phyloP scores from a whole-genome alignment of 2,113 vertebrate species.

The Eulemur rufifrons region DNA sequence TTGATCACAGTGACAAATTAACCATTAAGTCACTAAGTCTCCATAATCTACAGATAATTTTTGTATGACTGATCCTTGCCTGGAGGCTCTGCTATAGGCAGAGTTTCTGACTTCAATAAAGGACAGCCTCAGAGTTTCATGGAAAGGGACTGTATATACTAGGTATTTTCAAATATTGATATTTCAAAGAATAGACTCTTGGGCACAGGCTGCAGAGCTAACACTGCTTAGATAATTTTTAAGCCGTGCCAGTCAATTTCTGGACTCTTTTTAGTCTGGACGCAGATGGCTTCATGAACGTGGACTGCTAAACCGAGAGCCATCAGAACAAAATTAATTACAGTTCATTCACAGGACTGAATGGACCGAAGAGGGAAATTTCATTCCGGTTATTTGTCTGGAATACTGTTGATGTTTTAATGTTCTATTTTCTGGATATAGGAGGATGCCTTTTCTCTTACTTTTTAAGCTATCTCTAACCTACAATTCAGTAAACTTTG shows the following conservation, averaged over 20 bases:
- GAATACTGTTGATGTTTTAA: background rate
- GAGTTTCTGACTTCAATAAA: background rate
- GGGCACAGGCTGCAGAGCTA: background rate
- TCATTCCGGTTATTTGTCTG: background rate
- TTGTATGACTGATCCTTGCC: background rate
- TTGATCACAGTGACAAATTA: background rate
- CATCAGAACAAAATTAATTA: constrained; percentile 3
- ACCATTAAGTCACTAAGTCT: background rate
- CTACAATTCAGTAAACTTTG: background rate
- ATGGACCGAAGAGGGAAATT: background rate
- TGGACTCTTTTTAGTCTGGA: background rate
- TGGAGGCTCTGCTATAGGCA: background rate
- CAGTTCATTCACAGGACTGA: background rate
- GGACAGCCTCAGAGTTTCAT: background rate
- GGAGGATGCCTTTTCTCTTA: constrained; percentile 17
- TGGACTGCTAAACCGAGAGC: background rate
- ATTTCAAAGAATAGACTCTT: background rate
- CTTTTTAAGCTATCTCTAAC: constrained; percentile 18
- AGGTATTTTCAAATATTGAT: background rate
- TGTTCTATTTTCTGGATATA: background rate
- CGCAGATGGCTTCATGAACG: background rate
- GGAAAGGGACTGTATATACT: background rate
- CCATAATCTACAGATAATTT: background rate
- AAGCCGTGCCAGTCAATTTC: background rate
- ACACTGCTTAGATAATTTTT: background rate